phyloP scores from a whole-genome alignment of 2,797 vertebrate species.

The Sebastes matsubarae region DNA sequence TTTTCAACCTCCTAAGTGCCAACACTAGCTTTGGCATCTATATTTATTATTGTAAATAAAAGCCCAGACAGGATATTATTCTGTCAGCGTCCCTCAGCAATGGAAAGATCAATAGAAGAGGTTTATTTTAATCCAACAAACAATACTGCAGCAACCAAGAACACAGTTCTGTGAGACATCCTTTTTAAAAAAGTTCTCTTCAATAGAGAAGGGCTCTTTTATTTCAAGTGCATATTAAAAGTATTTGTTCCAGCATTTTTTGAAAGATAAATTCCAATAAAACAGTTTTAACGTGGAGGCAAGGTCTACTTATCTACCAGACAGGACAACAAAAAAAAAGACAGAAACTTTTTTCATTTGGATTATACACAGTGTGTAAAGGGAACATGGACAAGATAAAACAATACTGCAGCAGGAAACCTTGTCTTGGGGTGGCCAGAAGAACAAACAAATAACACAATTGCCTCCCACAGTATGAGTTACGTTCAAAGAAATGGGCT shows the following conservation, averaged over 20 bases:
- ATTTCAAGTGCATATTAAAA: not conserved
- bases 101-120: not conserved
- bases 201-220: not conserved
- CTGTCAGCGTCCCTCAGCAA: not conserved
- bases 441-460: not conserved
- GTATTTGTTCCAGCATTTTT: not conserved
- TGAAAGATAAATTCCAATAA: not conserved
- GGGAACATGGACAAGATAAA: not conserved
- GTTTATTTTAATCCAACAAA: not conserved
- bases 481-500: not conserved
- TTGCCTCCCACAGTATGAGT: not conserved
- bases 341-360: not conserved
- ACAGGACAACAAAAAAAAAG: not conserved
- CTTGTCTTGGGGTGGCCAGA: not conserved
- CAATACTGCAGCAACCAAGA: not conserved
- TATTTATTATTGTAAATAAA: conserved; percentile 3
- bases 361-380: not conserved
- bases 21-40: not conserved
- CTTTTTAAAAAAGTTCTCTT: not conserved
- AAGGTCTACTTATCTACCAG: not conserved
- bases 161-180: rapidly evolving
- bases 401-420: not conserved
- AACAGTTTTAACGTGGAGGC: not conserved
- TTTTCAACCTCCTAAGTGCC: not conserved
- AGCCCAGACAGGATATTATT: not conserved